Evolutionary conservation across 2,888 invertebrate genomes (phyloP), one percentile per base, ranked within the genome.

Genomic region (Ormyrus nitidulus): DNA sequence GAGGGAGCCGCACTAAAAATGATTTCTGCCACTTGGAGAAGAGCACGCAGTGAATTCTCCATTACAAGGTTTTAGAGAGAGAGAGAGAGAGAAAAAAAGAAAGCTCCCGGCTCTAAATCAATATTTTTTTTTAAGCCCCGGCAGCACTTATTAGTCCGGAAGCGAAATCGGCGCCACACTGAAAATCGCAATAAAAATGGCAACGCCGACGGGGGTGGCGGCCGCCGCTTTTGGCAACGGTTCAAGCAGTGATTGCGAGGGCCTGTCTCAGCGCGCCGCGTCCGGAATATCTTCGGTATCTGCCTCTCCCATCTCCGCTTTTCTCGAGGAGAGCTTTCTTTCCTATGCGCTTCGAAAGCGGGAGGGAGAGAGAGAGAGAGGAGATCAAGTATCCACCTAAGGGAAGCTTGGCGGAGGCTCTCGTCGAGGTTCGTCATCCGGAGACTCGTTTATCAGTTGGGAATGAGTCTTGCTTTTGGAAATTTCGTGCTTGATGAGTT

Each of bases 211-310:
- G 34, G 74, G 78, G 79, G 65, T 80, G 79, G 79, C 77, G 19
- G 77, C 73, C 78, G 83, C 75, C 83, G 68, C 73, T 84, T 82
- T 88, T 89, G 89, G 89, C 89, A 88, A 83, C 84, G 86, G 86
- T 86, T 89, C 89, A 90, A 89, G 86, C 86, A 85, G 88, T 89
- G 88, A 89, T 89, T 89, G 89, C 88, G 83, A 86, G 85, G 85
- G 85, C 88, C 88, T 88, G 88, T 88, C 88, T 88, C 87, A 86
- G 86, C 88, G 86, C 81, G 83, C 82, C 86, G 85, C 86, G 86
- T 84, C 84, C 85, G 82, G 89, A 88, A 89, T 87, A 88, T 88
- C 86, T 86, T 83, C 49, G n/a, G 34, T 70, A 8, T 46, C 84
- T 84, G 84, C 84, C 10, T 49, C 64, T 58, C 8, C 56, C 81